Evolutionary conservation across 2,113 vertebrate species (phyloP).

Genomic region (Patagioenas fasciata): DNA sequence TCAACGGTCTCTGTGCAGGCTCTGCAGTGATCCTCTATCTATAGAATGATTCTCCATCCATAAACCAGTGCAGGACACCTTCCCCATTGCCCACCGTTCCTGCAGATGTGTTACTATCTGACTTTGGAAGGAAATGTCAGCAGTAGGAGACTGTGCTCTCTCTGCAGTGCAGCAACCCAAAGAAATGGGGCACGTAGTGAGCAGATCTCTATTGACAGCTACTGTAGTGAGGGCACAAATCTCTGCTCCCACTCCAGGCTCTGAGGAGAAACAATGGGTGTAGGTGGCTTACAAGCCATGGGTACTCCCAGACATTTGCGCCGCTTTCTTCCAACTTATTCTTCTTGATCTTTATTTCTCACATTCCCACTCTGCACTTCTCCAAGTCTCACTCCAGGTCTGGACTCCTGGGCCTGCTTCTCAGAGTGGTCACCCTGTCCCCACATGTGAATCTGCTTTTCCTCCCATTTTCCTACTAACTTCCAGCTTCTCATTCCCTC

Average conservation of each 20-base stretch:
- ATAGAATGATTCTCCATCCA: not conserved
- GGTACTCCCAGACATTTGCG: not conserved
- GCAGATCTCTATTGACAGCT: not conserved
- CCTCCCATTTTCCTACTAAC: not conserved
- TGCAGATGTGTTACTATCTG: not conserved
- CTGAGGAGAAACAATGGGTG: not conserved
- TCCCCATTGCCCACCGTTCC: not conserved
- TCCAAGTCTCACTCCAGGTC: not conserved
- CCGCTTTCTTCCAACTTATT: not conserved
- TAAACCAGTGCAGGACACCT: not conserved
- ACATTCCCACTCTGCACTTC: not conserved
- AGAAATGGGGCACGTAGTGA: not conserved
- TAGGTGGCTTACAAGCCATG: not conserved
- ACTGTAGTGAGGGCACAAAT: not conserved
- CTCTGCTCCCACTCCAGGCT: not conserved
- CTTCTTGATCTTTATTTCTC: not conserved
- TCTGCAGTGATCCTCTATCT: not conserved
- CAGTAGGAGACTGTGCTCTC: not conserved
- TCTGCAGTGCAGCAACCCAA: not conserved
- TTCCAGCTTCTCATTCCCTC: not conserved
- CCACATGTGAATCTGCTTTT: not conserved
- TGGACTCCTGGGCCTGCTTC: not conserved
- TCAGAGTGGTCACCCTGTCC: not conserved
- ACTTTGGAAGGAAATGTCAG: not conserved
- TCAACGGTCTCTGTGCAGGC: not conserved